phyloP scores from a whole-genome alignment of 2,113 vertebrate species.

The Nothocercus nigrocapillus region DNA sequence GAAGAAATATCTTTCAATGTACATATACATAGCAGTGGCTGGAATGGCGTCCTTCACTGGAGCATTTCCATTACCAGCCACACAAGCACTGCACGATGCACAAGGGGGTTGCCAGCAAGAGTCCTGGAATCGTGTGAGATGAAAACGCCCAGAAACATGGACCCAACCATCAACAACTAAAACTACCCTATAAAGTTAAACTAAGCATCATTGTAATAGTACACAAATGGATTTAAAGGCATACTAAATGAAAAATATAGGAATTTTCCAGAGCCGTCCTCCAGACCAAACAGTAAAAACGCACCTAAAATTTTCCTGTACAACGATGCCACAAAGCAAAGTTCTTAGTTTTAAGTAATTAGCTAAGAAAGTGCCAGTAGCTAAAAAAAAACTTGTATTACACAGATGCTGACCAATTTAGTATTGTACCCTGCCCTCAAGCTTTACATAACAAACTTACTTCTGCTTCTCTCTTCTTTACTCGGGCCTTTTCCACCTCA shows the following conservation, averaged over 20 bases:
- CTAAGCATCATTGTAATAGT: background rate
- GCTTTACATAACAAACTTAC: constrained; percentile 71
- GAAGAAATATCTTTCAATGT: background rate
- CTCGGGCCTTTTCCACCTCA: constrained; percentile 95
- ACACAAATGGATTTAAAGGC: background rate
- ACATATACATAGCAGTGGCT: background rate
- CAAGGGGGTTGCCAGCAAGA: background rate
- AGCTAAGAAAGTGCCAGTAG: background rate
- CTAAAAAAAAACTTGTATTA: background rate
- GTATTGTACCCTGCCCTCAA: background rate
- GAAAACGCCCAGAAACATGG: background rate
- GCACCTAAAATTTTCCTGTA: background rate
- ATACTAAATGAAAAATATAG: background rate
- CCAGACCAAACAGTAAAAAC: background rate
- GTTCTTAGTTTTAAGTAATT: background rate
- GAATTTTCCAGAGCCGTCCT: background rate
- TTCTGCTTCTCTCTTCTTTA: constrained; percentile 96
- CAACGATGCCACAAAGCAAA: background rate
- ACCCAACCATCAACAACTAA: background rate
- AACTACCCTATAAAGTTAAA: background rate
- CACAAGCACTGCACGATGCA: background rate
- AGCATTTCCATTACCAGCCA: background rate
- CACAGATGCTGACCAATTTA: background rate
- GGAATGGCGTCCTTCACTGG: background rate
- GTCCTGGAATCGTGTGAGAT: accelerated